A percentile compares a stretch with the other conserved stretches of the same genome.
phyloP scores from a whole-genome alignment of 2,888 invertebrate species.

The Dicycla oo region DNA sequence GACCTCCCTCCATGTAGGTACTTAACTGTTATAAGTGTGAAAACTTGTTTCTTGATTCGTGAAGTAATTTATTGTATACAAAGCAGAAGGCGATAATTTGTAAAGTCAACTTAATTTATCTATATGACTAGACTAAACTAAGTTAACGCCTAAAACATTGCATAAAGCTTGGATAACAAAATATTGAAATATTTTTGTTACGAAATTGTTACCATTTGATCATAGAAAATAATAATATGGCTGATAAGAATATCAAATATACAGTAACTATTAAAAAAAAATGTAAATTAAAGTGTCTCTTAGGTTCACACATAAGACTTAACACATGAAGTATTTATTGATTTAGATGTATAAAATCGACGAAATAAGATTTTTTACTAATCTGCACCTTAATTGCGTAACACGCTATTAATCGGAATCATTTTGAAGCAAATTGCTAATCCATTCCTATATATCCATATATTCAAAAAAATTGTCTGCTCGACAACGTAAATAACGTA shows the following conservation, averaged over 20 bases:
- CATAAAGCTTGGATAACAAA: constrained; percentile 54
- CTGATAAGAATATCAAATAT: constrained; percentile 60
- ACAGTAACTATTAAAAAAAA: constrained; percentile 45
- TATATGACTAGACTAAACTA: constrained; percentile 31
- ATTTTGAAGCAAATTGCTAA: no score
- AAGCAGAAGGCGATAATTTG: constrained; percentile 11
- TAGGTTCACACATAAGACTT: not conserved
- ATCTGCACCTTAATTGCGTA: no score
- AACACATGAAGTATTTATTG: constrained; percentile 43
- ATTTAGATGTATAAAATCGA: constrained; percentile 46
- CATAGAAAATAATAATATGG: constrained; percentile 50
- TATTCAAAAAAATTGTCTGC: no score
- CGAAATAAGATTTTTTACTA: constrained; percentile 56
- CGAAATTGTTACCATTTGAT: constrained; percentile 54
- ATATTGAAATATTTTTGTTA: constrained; percentile 64
- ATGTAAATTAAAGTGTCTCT: constrained; percentile 23
- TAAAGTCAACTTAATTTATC: constrained; percentile 8
- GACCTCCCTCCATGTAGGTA: constrained; percentile 11
- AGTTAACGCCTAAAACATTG: constrained; percentile 43
- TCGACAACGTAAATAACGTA: no score
- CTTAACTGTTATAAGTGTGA: constrained; percentile 22
- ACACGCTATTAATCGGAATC: no score
- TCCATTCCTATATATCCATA: no score
- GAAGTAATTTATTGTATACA: constrained; percentile 20
- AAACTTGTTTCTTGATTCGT: constrained; percentile 20